Evolutionary conservation across 2,797 vertebrate genomes (phyloP).

Genomic region (Champsocephalus esox): DNA sequence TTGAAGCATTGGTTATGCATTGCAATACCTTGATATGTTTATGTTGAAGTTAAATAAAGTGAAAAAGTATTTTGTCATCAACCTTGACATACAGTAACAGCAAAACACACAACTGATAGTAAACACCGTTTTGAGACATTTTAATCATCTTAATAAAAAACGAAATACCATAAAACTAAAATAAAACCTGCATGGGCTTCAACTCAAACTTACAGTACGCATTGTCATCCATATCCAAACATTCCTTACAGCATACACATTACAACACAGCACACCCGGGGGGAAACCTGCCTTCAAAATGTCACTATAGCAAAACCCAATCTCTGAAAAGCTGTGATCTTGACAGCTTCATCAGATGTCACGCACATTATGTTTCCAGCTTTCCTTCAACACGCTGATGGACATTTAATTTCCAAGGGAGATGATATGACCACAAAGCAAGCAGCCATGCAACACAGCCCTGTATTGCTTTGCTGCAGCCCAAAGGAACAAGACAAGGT

Average conservation of each 20-base stretch:
- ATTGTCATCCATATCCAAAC: not conserved
- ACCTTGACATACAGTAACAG: constrained; percentile 13
- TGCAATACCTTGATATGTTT: not conserved
- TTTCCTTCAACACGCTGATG: constrained; percentile 47
- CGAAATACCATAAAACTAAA: not conserved
- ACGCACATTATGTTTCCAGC: constrained; percentile 42
- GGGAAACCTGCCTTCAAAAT: constrained; percentile 10
- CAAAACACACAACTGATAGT: not conserved
- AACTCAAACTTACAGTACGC: not conserved
- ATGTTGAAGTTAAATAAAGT: constrained; percentile 5
- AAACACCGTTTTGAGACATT: not conserved
- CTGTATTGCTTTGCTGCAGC: constrained; percentile 49
- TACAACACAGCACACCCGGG: not conserved
- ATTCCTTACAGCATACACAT: not conserved
- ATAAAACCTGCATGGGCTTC: not conserved
- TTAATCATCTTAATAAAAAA: not conserved
- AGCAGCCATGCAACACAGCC: constrained; percentile 49
- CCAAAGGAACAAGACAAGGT: constrained; percentile 55
- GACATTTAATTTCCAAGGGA: constrained; percentile 68
- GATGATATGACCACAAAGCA: constrained; percentile 53
- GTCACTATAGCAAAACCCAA: constrained; percentile 29
- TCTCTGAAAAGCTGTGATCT: constrained; percentile 43
- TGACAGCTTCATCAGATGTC: constrained; percentile 61
- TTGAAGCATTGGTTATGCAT: not conserved
- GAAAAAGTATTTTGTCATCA: constrained; percentile 1